These are phyloP conservation scores for Arenaria interpres DNA, from an alignment of 2,113 vertebrate species.

Conservation along the genomic window DNA sequence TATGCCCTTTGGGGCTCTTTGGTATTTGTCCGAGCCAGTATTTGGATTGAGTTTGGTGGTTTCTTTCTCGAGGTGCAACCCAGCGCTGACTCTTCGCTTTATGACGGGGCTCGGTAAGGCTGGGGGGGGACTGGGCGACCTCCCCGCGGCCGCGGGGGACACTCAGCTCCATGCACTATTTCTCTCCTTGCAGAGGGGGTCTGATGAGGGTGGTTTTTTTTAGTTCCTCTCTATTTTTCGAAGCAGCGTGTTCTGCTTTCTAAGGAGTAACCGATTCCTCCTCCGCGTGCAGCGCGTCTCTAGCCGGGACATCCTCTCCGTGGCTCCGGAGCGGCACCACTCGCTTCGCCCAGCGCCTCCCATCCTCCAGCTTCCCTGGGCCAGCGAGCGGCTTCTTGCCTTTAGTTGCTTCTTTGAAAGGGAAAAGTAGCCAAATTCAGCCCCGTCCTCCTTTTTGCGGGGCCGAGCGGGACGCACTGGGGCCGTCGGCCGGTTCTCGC, in stretches of 20 bases:
- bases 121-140: neutral
- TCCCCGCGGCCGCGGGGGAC: neutral
- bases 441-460: neutral
- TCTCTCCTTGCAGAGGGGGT: neutral
- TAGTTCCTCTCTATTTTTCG: neutral
- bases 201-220: neutral
- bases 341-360: neutral
- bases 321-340: neutral
- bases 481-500: neutral
- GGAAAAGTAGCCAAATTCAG: neutral
- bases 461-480: neutral
- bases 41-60: neutral
- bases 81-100: neutral
- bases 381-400: neutral
- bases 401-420: neutral
- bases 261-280: neutral
- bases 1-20: neutral
- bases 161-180: neutral
- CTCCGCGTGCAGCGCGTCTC: accelerated
- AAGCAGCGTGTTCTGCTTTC: neutral
- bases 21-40: neutral
- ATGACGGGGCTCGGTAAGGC: neutral
- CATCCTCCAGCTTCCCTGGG: neutral
- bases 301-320: neutral
- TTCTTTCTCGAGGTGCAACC: neutral